These are phyloP conservation scores for Plemyria rubiginata DNA, from an alignment of 2,888 invertebrate genomes.

Conservation along the genomic window DNA sequence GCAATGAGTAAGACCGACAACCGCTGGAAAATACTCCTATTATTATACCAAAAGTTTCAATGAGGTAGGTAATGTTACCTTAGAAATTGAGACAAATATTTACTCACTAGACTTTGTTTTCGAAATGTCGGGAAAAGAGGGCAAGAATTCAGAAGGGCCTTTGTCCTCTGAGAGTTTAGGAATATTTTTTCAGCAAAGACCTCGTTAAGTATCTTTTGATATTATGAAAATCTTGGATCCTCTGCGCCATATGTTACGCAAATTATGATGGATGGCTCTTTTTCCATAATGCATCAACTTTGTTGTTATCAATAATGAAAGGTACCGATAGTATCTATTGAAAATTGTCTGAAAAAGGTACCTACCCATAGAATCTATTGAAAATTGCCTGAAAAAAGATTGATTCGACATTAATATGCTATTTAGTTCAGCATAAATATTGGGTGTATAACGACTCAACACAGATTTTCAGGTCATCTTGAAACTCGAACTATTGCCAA, in stretches of 20 bases:
- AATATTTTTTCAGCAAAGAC: slow-evolving; percentile 23
- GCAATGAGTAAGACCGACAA: background rate
- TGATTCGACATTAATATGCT: background rate
- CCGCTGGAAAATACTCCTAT: background rate
- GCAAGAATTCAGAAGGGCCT: background rate
- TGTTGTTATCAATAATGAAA: slow-evolving; percentile 27
- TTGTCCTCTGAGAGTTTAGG: background rate
- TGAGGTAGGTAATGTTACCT: background rate
- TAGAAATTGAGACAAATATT: slow-evolving; percentile 19
- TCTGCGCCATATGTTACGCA: slow-evolving; percentile 35
- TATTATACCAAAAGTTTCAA: background rate
- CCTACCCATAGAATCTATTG: slow-evolving; percentile 27
- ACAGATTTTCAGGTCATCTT: too few species aligned
- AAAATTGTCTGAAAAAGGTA: slow-evolving; percentile 9
- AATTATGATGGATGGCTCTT: slow-evolving; percentile 42
- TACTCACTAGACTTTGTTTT: slow-evolving; percentile 1
- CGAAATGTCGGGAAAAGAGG: background rate
- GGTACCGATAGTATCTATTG: slow-evolving; percentile 29
- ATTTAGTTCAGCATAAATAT: too few species aligned
- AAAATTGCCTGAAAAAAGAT: slow-evolving; percentile 22
- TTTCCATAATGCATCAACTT: slow-evolving; percentile 35
- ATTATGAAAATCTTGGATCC: slow-evolving; percentile 31
- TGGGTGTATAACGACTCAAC: too few species aligned
- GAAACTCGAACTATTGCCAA: too few species aligned
- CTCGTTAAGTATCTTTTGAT: slow-evolving; percentile 36